These are phyloP conservation scores for Xiphophorus maculatus DNA, from an alignment of 2,113 vertebrate species.

Conservation along the genomic window DNA sequence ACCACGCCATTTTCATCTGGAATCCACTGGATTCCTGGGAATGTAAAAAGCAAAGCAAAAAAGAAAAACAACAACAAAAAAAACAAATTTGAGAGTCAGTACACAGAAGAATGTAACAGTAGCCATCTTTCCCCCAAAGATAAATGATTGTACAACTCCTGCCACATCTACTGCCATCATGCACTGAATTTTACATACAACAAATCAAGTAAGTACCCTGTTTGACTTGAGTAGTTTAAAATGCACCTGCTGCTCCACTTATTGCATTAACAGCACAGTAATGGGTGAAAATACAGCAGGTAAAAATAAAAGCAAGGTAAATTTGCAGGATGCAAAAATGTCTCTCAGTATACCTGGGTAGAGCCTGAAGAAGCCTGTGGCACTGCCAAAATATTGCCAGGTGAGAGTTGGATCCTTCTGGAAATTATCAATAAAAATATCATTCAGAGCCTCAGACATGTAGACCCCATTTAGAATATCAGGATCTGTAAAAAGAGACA, in stretches of 20 bases:
- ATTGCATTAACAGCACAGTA: not conserved
- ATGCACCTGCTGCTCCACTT: not conserved
- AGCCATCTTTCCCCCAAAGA: slow-evolving; percentile 6
- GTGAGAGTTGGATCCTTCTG: slow-evolving; percentile 92
- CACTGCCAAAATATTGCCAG: slow-evolving; percentile 97
- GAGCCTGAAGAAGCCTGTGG: slow-evolving; percentile 95
- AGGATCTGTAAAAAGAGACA: slow-evolving; percentile 79
- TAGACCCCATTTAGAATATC: slow-evolving; percentile 92
- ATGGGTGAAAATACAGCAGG: not conserved
- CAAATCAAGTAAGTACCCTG: too few relatives aligned
- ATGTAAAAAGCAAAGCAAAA: slow-evolving; percentile 2
- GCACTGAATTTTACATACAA: not conserved
- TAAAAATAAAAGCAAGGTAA: not conserved
- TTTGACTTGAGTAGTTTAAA: not conserved
- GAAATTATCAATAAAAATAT: slow-evolving; percentile 92
- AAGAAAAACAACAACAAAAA: not conserved
- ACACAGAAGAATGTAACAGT: slow-evolving; percentile 16
- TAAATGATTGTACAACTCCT: slow-evolving; percentile 30
- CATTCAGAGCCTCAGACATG: slow-evolving; percentile 94
- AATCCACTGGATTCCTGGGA: slow-evolving; percentile 91
- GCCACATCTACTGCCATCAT: not conserved
- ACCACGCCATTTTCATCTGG: slow-evolving; percentile 96
- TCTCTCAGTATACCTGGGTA: slow-evolving; percentile 85
- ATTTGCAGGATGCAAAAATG: not conserved
- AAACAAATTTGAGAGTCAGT: slow-evolving; percentile 14